A percentile compares a stretch with the other conserved stretches of the same genome.
Evolutionary conservation across 1,140 invertebrate species (phyloP).

Genomic region (Aphidius gifuensis): DNA sequence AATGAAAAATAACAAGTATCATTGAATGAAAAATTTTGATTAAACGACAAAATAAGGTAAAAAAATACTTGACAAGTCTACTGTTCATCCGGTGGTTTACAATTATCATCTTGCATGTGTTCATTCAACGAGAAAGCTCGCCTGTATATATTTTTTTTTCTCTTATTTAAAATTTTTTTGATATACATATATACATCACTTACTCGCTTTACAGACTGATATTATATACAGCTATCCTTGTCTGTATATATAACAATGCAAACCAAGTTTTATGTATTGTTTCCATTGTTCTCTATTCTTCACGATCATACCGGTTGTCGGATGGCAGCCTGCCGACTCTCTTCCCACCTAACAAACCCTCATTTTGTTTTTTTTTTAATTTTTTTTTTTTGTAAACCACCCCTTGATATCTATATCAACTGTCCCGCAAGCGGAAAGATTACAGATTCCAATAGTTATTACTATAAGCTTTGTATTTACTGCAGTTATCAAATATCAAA

Average conservation of each 20-base stretch:
- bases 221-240: slow-evolving; percentile 17
- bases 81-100: slow-evolving; percentile 40
- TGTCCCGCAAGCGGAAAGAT: slow-evolving; percentile 20
- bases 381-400: neutral
- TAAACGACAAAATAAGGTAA: neutral
- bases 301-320: slow-evolving; percentile 31
- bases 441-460: slow-evolving; percentile 24
- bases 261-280: slow-evolving; percentile 51
- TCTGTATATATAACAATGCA: slow-evolving; percentile 45
- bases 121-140: slow-evolving; percentile 22
- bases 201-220: slow-evolving; percentile 11
- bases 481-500: neutral
- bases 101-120: slow-evolving; percentile 38
- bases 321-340: slow-evolving; percentile 21
- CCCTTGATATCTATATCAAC: neutral
- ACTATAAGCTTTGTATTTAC: slow-evolving; percentile 14
- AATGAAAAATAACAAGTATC: neutral
- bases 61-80: slow-evolving; percentile 27
- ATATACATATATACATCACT: too few relatives aligned
- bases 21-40: too few relatives aligned
- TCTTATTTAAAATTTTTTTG: too few relatives aligned
- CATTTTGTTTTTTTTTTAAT: neutral
- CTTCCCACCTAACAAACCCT: neutral
- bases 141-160: neutral
- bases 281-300: slow-evolving; percentile 44